Base-by-base conservation (phyloP, 2,888 invertebrate species). In the Zele albiditarsus region DNA sequence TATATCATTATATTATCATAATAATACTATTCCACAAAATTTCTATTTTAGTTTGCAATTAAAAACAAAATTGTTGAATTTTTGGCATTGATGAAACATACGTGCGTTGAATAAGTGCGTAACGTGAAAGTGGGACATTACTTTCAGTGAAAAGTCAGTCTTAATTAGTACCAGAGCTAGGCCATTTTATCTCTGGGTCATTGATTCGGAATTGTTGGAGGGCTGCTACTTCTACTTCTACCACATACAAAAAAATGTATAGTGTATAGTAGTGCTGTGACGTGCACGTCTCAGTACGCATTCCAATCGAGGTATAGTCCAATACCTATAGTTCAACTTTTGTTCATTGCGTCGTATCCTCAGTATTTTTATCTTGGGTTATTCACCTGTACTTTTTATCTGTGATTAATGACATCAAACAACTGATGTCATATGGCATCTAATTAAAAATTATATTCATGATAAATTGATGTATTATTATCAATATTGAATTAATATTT, bases 341-440 rank as follows among this genome's bases (percentile, higher is more conserved):
- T 80, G 79, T 75, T 75, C 33, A 28, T 49, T 38, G 46, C 42
- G 65, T 80, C 79, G 79, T 77, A 80, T 80, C 80, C 82, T 70
- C 79, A 80, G 86, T 89, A 89, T 89, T 89, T 89, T 88, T 89
- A 89, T 84, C 87, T 80, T 81, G 83, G 87, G 88, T 89, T 89
- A 85, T 89, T 89, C 88, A 89, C 88, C 88, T 78, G 78, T 74
- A n/a, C 16, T 83, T 82, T 82, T 86, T 84, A 84, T 84, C 83
- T 83, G 81, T 81, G 81, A 82, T 82, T 82, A 83, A 20, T 4
- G 3, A 53, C 53, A 53, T 23, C 53, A 53, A 53, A 53, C 8
- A 8, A 6, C 4, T 53, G 20, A 53, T 23, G 81, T 79, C 78
- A 77, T 10, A 53, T 28, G 20, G 16, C 20, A 14, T 10, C 14